A percentile compares a stretch with the other conserved stretches of the same genome.
Evolutionary conservation across 2,797 vertebrate species (phyloP).

Genomic region (Rhodeus uyekii): DNA sequence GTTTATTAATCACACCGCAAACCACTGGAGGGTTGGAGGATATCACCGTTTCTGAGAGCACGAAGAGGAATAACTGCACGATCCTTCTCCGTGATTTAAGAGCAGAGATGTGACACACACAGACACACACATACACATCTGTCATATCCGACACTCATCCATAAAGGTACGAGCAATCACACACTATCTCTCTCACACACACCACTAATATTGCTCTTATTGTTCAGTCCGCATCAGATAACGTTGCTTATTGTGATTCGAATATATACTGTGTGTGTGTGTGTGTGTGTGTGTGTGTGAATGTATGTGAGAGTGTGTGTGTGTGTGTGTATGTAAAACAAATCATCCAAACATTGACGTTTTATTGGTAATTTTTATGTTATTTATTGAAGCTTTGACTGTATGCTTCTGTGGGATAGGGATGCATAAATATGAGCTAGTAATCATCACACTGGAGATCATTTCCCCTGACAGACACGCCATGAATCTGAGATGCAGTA

Average conservation of each 20-base stretch:
- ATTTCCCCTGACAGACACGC: neutral
- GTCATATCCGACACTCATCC: slow-evolving; percentile 63
- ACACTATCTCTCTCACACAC: no score
- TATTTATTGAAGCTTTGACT: neutral
- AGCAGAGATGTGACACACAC: slow-evolving; percentile 74
- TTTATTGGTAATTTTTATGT: neutral
- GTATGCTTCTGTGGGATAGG: neutral
- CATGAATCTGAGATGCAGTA: neutral
- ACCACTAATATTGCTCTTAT: no score
- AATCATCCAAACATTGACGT: neutral
- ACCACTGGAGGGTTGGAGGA: slow-evolving; percentile 63
- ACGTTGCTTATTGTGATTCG: neutral
- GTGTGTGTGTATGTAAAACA: neutral
- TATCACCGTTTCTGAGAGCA: slow-evolving; percentile 42
- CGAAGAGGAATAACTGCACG: slow-evolving; percentile 19
- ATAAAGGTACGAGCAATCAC: slow-evolving; percentile 76
- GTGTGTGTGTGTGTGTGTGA: neutral
- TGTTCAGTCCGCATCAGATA: neutral
- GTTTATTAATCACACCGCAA: slow-evolving; percentile 64
- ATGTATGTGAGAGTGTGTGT: no score
- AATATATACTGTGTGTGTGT: neutral
- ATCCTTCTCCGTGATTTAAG: slow-evolving; percentile 52
- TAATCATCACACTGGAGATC: neutral
- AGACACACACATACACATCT: slow-evolving; percentile 53
- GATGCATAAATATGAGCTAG: neutral